Evolutionary conservation across 2,797 vertebrate species (phyloP).

Genomic region (Lateolabrax maculatus): DNA sequence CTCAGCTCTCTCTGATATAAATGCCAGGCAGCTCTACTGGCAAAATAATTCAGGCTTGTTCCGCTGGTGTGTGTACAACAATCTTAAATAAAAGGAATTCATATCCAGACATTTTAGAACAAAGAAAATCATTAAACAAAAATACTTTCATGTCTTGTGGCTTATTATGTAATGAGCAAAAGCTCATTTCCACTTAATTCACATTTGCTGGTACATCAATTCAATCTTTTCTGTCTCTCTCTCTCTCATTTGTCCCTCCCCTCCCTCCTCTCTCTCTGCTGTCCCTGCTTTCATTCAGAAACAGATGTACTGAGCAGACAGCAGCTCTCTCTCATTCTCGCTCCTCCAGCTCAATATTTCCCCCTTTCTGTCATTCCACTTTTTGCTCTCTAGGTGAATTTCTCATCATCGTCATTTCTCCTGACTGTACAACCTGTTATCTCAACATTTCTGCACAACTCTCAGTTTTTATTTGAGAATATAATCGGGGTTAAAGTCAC

Average conservation of each 20-base stretch:
- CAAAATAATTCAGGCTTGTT: constrained; percentile 57
- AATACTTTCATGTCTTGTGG: constrained; percentile 57
- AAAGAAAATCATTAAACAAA: constrained; percentile 46
- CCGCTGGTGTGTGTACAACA: constrained; percentile 34
- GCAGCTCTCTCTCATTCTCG: constrained; percentile 24
- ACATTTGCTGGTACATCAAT: constrained; percentile 72
- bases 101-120: constrained; percentile 48
- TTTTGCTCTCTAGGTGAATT: constrained; percentile 23
- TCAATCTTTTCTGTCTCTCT: constrained; percentile 40
- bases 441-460: constrained; percentile 7
- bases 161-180: constrained; percentile 57
- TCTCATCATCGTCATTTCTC: not conserved
- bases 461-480: not conserved
- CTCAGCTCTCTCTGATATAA: constrained; percentile 45
- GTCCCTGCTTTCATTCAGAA: constrained; percentile 79
- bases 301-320: constrained; percentile 78
- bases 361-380: constrained; percentile 27
- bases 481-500: not conserved
- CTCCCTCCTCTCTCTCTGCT: constrained; percentile 28
- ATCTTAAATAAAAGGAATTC: constrained; percentile 51
- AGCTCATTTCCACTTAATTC: constrained; percentile 67
- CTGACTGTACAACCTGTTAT: constrained; percentile 19
- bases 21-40: constrained; percentile 62
- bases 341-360: constrained; percentile 46
- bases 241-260: constrained; percentile 30